Percentiles rank a stretch among this genome's conserved stretches.
Evolutionary conservation across 2,888 invertebrate species (phyloP).

Genomic region (Alentia gelatinosa): DNA sequence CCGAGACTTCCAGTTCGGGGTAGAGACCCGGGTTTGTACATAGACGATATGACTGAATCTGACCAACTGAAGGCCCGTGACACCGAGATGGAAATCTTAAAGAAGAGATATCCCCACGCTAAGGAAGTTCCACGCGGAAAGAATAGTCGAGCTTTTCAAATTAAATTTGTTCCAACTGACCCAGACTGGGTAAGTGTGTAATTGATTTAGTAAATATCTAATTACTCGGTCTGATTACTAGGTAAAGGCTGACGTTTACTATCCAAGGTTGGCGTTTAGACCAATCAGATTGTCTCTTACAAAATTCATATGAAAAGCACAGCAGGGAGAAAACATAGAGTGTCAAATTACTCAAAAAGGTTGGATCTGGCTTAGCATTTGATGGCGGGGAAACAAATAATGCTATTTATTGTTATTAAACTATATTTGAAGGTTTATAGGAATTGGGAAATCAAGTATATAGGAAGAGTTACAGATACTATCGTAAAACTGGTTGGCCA

Average conservation of each 20-base stretch:
- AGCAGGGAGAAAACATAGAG: no score
- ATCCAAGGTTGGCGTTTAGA: background rate
- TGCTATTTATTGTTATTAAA: no score
- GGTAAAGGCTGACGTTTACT: background rate
- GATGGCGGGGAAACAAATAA: no score
- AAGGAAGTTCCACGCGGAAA: conserved; percentile 61
- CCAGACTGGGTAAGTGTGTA: conserved; percentile 78
- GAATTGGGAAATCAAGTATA: no score
- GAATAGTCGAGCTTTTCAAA: conserved; percentile 59
- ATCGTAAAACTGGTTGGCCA: no score
- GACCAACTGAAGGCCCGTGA: conserved; percentile 66
- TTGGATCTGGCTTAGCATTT: no score
- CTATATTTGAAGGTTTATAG: no score
- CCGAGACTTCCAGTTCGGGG: background rate
- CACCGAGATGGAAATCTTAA: conserved; percentile 72
- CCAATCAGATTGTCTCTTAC: background rate
- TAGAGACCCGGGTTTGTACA: background rate
- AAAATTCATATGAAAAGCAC: background rate
- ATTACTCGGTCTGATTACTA: background rate
- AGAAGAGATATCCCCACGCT: conserved; percentile 72
- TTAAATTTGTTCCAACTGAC: conserved; percentile 73
- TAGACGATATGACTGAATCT: background rate
- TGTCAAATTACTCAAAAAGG: no score
- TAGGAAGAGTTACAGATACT: no score
- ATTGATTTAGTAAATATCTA: background rate